These are phyloP conservation scores for Punctoribates punctum DNA, from an alignment of 2,888 invertebrate species.

Conservation along the genomic window DNA sequence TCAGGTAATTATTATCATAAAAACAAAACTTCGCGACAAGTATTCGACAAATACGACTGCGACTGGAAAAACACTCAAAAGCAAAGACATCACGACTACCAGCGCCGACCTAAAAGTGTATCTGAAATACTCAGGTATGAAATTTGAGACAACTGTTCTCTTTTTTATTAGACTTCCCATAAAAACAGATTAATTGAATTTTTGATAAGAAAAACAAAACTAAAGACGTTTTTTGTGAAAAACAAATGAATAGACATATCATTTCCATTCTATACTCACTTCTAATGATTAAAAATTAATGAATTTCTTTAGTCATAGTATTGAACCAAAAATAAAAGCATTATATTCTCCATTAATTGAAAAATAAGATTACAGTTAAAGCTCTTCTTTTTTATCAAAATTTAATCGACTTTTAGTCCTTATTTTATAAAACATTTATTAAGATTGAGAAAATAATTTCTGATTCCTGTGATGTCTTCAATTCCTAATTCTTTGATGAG, in stretches of 20 bases:
- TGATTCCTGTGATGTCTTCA: too few species aligned
- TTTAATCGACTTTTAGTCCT: too few species aligned
- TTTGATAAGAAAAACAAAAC: background rate
- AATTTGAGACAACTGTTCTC: background rate
- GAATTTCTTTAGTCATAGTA: too few species aligned
- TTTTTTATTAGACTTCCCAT: background rate
- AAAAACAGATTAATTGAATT: background rate
- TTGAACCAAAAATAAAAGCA: too few species aligned
- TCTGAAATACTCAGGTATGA: slow-evolving; percentile 24
- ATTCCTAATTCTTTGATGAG: too few species aligned
- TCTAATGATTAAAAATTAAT: background rate
- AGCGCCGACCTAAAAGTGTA: slow-evolving; percentile 21
- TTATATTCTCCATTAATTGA: too few species aligned
- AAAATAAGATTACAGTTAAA: too few species aligned
- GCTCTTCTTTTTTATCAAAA: too few species aligned
- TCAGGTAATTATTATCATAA: background rate
- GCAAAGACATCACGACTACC: slow-evolving; percentile 1
- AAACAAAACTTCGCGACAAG: background rate
- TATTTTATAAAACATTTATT: too few species aligned
- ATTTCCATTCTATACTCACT: background rate
- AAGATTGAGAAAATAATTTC: too few species aligned
- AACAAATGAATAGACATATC: background rate
- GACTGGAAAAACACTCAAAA: slow-evolving; percentile 23
- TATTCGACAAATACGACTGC: slow-evolving; percentile 15
- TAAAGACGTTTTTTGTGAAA: too few species aligned